These are phyloP conservation scores for Rhimphoctona megacephalus DNA, from an alignment of 2,888 invertebrate species.

Conservation along the genomic window DNA sequence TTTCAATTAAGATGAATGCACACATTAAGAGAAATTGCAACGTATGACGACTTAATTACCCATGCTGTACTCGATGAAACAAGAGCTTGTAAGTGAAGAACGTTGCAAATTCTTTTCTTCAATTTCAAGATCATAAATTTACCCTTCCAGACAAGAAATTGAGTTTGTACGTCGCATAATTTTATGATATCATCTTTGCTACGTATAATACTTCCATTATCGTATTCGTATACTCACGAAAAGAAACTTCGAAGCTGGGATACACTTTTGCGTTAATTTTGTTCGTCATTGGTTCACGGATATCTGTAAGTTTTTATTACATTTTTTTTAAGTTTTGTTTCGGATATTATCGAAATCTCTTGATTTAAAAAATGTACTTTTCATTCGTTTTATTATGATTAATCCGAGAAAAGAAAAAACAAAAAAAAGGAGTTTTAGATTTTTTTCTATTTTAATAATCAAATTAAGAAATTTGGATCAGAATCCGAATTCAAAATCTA, in stretches of 20 bases:
- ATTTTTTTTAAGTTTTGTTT: not conserved
- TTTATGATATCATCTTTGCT: slow-evolving; percentile 15
- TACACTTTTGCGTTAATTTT: not conserved
- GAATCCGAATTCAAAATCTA: too few species aligned
- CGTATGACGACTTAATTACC: slow-evolving; percentile 69
- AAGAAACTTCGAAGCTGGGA: not conserved
- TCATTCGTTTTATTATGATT: too few species aligned
- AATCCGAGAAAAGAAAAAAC: too few species aligned
- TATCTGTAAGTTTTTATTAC: not conserved
- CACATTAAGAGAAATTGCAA: slow-evolving; percentile 59
- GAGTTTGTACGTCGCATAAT: slow-evolving; percentile 20
- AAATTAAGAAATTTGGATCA: too few species aligned
- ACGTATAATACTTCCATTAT: slow-evolving; percentile 6
- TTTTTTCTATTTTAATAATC: too few species aligned
- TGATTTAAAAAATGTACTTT: too few species aligned
- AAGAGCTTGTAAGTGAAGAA: slow-evolving; percentile 51
- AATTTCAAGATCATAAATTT: slow-evolving; percentile 32
- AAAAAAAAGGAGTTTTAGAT: too few species aligned
- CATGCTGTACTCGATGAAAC: slow-evolving; percentile 62
- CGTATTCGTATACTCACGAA: not conserved
- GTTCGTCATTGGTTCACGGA: not conserved
- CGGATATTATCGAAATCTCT: not conserved
- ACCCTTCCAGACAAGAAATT: slow-evolving; percentile 21
- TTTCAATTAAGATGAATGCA: slow-evolving; percentile 61
- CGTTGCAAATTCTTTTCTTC: slow-evolving; percentile 25